Conservation (phyloP, 1,140 invertebrate species). For the Procambarus virginalis region DNA sequence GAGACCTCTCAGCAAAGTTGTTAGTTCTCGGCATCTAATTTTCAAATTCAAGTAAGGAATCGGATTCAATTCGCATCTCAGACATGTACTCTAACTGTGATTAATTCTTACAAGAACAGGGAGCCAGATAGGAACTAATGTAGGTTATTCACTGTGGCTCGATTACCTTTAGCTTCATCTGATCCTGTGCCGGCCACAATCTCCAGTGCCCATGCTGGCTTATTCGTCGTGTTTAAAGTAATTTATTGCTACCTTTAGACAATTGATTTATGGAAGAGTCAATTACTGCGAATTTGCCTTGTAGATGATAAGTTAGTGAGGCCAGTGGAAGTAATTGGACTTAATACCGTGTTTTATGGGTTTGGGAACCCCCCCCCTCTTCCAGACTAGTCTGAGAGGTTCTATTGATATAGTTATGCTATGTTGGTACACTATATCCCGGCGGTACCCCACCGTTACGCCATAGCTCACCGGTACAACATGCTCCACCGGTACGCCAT, state of each 20-base stretch:
- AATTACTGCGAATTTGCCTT: conserved; percentile 4
- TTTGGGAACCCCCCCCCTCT: background rate
- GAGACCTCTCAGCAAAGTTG: background rate
- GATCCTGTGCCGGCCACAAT: background rate
- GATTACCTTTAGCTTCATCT: background rate
- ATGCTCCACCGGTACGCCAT: too few relatives aligned
- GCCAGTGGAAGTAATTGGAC: conserved; percentile 5
- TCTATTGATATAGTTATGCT: too few relatives aligned
- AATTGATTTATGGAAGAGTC: background rate
- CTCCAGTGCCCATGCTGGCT: background rate
- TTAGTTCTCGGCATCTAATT: background rate
- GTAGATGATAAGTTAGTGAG: background rate
- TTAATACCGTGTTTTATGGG: conserved; percentile 2
- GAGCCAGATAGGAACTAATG: background rate
- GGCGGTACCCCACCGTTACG: too few relatives aligned
- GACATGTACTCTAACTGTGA: background rate
- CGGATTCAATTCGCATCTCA: background rate
- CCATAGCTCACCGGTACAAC: too few relatives aligned
- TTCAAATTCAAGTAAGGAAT: background rate
- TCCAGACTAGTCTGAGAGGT: too few relatives aligned
- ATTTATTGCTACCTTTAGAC: background rate
- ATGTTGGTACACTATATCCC: too few relatives aligned
- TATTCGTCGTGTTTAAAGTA: background rate
- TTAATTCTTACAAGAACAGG: background rate
- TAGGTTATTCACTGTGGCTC: background rate